Percentiles rank a stretch among this genome's conserved stretches.
Conservation (phyloP, 2,888 invertebrate genomes). For the Erebia ligea region DNA sequence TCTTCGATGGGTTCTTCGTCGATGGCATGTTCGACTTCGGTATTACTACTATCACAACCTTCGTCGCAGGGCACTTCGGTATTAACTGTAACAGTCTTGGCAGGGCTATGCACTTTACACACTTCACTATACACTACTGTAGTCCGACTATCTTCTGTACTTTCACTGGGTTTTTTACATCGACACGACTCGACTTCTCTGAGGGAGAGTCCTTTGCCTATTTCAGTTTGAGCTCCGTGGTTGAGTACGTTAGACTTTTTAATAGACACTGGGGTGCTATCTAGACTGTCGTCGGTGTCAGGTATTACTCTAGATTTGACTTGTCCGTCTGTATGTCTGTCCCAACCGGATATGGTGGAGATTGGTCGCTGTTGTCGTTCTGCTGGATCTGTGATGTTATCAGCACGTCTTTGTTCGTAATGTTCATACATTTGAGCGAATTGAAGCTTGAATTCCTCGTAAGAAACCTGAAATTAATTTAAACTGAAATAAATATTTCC, state of each 20-base stretch:
- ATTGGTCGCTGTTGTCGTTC: slow-evolving; percentile 96
- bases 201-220: slow-evolving; percentile 71
- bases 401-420: slow-evolving; percentile 96
- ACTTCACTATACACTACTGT: slow-evolving; percentile 84
- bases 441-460: slow-evolving; percentile 98
- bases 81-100: slow-evolving; percentile 59
- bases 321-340: slow-evolving; percentile 80
- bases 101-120: slow-evolving; percentile 84
- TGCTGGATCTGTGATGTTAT: slow-evolving; percentile 97
- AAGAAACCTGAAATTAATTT: slow-evolving; percentile 88
- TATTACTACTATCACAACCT: slow-evolving; percentile 68
- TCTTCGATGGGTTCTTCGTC: slow-evolving; percentile 56
- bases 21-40: slow-evolving; percentile 58
- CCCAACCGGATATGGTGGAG: slow-evolving; percentile 98
- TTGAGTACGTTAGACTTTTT: slow-evolving; percentile 62
- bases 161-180: slow-evolving; percentile 54
- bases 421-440: slow-evolving; percentile 99
- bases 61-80: slow-evolving; percentile 57
- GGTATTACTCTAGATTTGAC: slow-evolving; percentile 43
- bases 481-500: not conserved
- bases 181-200: slow-evolving; percentile 73
- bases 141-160: slow-evolving; percentile 60
- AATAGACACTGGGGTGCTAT: slow-evolving; percentile 52
- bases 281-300: slow-evolving; percentile 54
- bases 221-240: slow-evolving; percentile 77